Conservation (phyloP, 2,888 invertebrate genomes). For the Anticlea derivata region DNA sequence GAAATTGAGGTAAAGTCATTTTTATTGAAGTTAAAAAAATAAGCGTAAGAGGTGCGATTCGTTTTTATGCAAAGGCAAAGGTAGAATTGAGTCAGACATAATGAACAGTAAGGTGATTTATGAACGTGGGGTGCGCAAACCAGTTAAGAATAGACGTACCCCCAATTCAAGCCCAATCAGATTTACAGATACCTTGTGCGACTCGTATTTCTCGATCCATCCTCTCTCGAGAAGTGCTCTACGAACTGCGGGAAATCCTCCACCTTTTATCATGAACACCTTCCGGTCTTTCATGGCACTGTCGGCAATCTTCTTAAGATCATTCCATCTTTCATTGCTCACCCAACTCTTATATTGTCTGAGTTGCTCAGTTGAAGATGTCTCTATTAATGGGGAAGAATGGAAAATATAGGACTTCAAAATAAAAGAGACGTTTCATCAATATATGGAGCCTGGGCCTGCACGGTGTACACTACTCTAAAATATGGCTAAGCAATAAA, state of each 20-base stretch:
- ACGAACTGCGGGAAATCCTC: slow-evolving; percentile 88
- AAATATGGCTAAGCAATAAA: no score
- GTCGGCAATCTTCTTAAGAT: slow-evolving; percentile 86
- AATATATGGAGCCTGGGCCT: no score
- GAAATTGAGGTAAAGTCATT: slow-evolving; percentile 13
- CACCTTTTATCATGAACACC: slow-evolving; percentile 88
- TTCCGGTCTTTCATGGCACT: slow-evolving; percentile 86
- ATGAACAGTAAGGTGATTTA: slow-evolving; percentile 2
- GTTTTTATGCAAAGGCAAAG: no score
- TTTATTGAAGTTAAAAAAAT: neutral
- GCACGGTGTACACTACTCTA: no score
- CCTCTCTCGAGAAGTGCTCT: slow-evolving; percentile 88
- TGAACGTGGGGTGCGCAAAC: slow-evolving; percentile 21
- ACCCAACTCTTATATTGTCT: slow-evolving; percentile 83
- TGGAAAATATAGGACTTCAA: no score
- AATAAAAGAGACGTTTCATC: no score
- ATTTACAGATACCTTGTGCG: slow-evolving; percentile 63
- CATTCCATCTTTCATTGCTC: slow-evolving; percentile 86
- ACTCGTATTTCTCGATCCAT: slow-evolving; percentile 88
- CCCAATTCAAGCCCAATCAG: slow-evolving; percentile 19
- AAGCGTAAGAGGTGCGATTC: neutral
- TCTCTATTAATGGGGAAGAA: slow-evolving; percentile 6
- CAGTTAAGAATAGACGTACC: slow-evolving; percentile 16
- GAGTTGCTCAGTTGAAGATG: slow-evolving; percentile 69
- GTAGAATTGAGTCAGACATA: neutral